Evolutionary conservation across 2,888 invertebrate genomes (phyloP).

Genomic region (Biston stratarius): DNA sequence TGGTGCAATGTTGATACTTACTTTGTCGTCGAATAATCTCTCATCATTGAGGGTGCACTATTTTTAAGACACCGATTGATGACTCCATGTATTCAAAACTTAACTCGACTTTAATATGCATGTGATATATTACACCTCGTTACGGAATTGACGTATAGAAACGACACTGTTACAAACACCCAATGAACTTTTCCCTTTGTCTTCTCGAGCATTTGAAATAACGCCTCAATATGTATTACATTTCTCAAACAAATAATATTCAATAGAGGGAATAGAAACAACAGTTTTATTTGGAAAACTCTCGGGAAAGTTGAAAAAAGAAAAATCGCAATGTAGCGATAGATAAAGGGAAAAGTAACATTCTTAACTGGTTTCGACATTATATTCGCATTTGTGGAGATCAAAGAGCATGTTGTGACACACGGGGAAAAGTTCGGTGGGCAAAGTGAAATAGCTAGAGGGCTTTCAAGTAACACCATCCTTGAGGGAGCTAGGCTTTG

Average conservation of each 20-base stretch:
- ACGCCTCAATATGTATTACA: conserved; percentile 63
- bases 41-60: conserved; percentile 76
- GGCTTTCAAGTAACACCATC: conserved; percentile 78
- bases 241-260: conserved; percentile 68
- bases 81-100: conserved; percentile 68
- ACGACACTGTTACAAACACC: conserved; percentile 42
- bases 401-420: conserved; percentile 84
- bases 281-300: conserved; percentile 70
- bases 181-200: conserved; percentile 30
- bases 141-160: conserved; percentile 65
- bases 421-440: conserved; percentile 74
- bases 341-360: conserved; percentile 72
- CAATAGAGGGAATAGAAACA: conserved; percentile 71
- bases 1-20: conserved; percentile 77
- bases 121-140: conserved; percentile 71
- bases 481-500: conserved; percentile 83
- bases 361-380: conserved; percentile 80
- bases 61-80: conserved; percentile 76
- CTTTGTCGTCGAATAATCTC: conserved; percentile 81
- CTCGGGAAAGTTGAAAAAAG: conserved; percentile 59
- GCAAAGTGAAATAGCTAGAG: conserved; percentile 73
- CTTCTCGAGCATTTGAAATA: conserved; percentile 57
- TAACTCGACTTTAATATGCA: conserved; percentile 77
- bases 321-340: conserved; percentile 63
- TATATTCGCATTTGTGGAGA: conserved; percentile 84